phyloP scores from a whole-genome alignment of 2,888 invertebrate genomes.

The Rotaria sp. region DNA sequence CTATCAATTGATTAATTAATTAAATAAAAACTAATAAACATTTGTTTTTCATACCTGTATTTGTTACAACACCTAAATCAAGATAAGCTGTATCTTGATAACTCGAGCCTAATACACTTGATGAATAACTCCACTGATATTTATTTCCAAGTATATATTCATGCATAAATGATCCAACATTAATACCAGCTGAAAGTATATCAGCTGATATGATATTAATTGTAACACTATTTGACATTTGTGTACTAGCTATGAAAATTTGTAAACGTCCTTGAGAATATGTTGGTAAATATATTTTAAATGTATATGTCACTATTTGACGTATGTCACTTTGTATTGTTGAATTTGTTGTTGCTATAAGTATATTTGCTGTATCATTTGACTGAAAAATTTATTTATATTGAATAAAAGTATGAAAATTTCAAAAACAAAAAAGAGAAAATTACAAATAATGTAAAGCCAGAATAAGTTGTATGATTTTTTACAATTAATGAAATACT shows the following conservation, averaged over 20 bases:
- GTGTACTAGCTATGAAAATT: neutral
- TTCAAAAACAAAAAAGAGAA: neutral
- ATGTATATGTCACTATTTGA: neutral
- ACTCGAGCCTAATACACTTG: slow-evolving; percentile 37
- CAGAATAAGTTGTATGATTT: neutral
- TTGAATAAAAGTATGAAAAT: neutral
- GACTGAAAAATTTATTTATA: neutral
- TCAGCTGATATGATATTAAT: neutral
- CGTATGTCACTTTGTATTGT: neutral
- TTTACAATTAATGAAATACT: neutral
- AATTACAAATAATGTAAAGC: neutral
- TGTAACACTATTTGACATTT: neutral
- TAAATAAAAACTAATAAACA: no score
- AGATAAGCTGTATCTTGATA: slow-evolving; percentile 45
- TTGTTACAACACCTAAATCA: slow-evolving; percentile 47
- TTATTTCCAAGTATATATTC: slow-evolving; percentile 30
- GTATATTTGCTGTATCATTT: neutral
- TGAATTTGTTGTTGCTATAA: neutral
- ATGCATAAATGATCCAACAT: slow-evolving; percentile 34
- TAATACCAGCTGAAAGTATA: slow-evolving; percentile 30
- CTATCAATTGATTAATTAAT: slow-evolving; percentile 31
- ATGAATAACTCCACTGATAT: slow-evolving; percentile 12
- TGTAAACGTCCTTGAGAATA: neutral
- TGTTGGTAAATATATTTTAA: neutral
- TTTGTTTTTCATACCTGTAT: slow-evolving; percentile 45